Conservation (phyloP, 2,797 vertebrate genomes). For the Falco cherrug region DNA sequence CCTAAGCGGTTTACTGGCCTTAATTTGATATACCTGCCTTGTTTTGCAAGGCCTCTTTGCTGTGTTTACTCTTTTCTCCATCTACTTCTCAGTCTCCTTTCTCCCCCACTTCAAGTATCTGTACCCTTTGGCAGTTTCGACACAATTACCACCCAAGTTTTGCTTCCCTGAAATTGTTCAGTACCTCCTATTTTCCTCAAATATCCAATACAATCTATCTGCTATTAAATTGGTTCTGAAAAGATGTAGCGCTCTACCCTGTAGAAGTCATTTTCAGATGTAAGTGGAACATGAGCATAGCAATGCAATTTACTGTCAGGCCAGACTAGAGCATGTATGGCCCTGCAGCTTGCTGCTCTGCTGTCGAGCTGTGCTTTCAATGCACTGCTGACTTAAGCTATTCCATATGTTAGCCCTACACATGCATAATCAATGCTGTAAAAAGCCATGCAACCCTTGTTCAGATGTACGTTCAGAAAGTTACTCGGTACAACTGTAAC, state of each 20-base stretch:
- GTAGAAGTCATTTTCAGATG: background rate
- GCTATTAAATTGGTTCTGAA: background rate
- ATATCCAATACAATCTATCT: background rate
- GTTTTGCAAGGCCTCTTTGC: background rate
- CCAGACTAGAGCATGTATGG: fast-evolving
- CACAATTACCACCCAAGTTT: background rate
- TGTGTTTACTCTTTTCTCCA: background rate
- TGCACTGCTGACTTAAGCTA: background rate
- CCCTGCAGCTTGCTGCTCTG: background rate
- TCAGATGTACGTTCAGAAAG: background rate
- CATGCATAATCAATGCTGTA: background rate
- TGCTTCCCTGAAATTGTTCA: background rate
- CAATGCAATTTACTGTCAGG: background rate
- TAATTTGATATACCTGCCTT: background rate
- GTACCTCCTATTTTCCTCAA: background rate
- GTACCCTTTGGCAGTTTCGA: background rate
- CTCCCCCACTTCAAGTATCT: background rate
- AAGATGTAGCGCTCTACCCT: background rate
- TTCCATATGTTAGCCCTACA: background rate
- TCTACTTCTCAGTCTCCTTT: background rate
- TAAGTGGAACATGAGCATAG: background rate
- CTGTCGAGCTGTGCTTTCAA: background rate
- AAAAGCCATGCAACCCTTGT: background rate
- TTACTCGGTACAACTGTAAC: background rate
- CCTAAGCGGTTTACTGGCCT: background rate